A percentile compares a stretch with the other conserved stretches of the same genome.
phyloP scores from a whole-genome alignment of 2,797 vertebrate genomes.

The Agapornis canus region DNA sequence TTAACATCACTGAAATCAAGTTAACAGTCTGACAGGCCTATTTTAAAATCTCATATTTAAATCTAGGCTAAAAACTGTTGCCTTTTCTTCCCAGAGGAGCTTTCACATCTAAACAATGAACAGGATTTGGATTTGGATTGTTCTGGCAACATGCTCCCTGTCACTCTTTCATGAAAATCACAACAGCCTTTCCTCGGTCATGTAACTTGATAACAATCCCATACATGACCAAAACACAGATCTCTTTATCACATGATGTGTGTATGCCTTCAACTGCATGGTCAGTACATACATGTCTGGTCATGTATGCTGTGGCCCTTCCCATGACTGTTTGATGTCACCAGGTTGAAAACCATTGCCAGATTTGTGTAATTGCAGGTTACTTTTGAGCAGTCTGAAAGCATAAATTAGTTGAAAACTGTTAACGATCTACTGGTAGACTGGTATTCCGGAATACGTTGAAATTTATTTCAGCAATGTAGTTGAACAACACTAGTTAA shows the following conservation, averaged over 20 bases:
- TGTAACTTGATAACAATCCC: background rate
- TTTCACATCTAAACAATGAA: background rate
- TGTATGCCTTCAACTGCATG: background rate
- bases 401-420: background rate
- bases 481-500: background rate
- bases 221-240: background rate
- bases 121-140: background rate
- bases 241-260: background rate
- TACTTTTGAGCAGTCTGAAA: background rate
- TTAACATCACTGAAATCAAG: background rate
- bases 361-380: background rate
- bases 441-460: background rate
- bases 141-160: background rate
- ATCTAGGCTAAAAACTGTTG: background rate
- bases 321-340: background rate
- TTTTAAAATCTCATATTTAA: background rate
- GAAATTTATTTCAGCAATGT: background rate
- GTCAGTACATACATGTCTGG: background rate
- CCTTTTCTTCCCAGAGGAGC: background rate
- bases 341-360: background rate
- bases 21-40: background rate
- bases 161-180: constrained; percentile 5
- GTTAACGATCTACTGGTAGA: background rate
- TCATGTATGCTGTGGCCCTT: background rate
- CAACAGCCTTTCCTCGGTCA: background rate